Evolutionary conservation across 2,113 vertebrate genomes (phyloP).

Genomic region (Amphiprion ocellaris): DNA sequence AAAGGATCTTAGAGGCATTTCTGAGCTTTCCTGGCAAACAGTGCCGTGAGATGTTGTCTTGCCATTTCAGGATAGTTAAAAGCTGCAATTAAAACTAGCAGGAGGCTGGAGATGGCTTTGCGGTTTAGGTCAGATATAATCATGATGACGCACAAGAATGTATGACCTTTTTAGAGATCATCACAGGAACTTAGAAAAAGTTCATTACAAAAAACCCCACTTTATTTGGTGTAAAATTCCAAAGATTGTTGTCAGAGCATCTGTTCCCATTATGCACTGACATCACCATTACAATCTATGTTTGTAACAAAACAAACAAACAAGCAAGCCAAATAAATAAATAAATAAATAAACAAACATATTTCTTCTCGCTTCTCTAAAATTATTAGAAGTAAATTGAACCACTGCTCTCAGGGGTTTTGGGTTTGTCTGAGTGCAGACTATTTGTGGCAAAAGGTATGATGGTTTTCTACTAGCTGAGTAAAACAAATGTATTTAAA

Average conservation of each 20-base stretch:
- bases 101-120: slow-evolving; percentile 13
- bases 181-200: too few relatives aligned
- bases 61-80: slow-evolving; percentile 10
- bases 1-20: background rate
- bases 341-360: background rate
- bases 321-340: too few relatives aligned
- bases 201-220: too few relatives aligned
- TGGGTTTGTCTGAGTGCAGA: background rate
- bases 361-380: background rate
- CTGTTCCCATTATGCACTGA: background rate
- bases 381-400: background rate
- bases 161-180: background rate
- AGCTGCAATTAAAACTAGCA: slow-evolving; percentile 10
- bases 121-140: slow-evolving; percentile 21
- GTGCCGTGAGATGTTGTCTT: background rate
- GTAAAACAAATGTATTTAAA: too few relatives aligned
- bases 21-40: background rate
- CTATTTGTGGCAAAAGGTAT: too few relatives aligned
- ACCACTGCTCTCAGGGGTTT: background rate
- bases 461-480: too few relatives aligned
- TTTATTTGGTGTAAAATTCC: background rate
- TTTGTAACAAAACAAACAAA: background rate
- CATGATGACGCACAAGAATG: background rate
- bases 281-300: background rate
- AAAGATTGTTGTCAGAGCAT: too few relatives aligned